These are phyloP conservation scores for Acleris emargana DNA, from an alignment of 2,888 invertebrate genomes.

Conservation along the genomic window DNA sequence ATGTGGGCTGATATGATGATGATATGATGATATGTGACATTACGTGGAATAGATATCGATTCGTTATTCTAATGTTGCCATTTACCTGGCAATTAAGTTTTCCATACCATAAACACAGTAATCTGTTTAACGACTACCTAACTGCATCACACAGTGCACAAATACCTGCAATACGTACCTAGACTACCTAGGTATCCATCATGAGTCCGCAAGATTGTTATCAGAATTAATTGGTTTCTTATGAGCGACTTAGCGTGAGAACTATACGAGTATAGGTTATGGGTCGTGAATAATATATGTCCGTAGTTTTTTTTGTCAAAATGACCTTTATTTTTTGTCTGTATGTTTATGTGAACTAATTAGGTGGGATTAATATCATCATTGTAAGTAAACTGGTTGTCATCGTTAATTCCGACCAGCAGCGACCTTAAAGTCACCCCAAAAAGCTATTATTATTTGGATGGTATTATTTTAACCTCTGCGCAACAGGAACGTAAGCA, in stretches of 20 bases:
- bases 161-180: too few species aligned
- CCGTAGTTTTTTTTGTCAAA: constrained; percentile 12
- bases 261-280: constrained; percentile 9
- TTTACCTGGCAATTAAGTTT: neutral
- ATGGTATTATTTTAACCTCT: too few species aligned
- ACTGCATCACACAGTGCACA: neutral
- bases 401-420: neutral
- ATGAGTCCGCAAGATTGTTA: constrained; percentile 30
- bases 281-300: constrained; percentile 4
- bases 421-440: too few species aligned
- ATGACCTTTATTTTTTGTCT: constrained; percentile 22
- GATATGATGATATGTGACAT: too few species aligned
- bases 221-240: constrained; percentile 31
- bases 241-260: constrained; percentile 16
- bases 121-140: neutral
- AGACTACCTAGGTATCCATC: neutral
- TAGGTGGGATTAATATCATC: constrained; percentile 4
- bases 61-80: neutral
- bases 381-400: neutral
- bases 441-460: too few species aligned
- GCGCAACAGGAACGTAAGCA: too few species aligned
- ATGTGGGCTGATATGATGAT: too few species aligned
- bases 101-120: neutral
- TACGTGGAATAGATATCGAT: neutral
- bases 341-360: constrained; percentile 21